These are phyloP conservation scores for Enteromius unitaeniatus DNA, from an alignment of 2,797 vertebrate species.

Conservation along the genomic window DNA sequence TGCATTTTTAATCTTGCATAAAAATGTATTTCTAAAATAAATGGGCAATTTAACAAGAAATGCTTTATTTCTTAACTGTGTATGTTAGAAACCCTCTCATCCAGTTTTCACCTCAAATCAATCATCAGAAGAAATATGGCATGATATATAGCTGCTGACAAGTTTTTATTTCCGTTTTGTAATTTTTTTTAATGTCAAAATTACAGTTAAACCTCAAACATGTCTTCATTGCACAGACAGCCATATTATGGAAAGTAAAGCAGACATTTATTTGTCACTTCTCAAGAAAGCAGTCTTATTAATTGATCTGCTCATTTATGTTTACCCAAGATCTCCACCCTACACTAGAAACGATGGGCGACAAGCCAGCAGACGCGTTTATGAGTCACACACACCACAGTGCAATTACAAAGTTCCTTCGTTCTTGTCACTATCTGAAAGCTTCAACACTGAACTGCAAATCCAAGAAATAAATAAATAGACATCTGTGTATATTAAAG, in stretches of 20 bases:
- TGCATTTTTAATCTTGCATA: not conserved
- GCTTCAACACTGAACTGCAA: not conserved
- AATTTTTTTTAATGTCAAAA: not conserved
- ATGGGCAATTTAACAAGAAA: not conserved
- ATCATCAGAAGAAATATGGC: not conserved
- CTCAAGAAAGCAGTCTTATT: not conserved
- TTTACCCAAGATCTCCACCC: constrained; percentile 18
- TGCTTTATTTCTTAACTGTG: not conserved
- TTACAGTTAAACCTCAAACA: not conserved
- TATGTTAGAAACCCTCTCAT: not conserved
- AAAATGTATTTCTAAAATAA: not conserved
- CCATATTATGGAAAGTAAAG: not conserved
- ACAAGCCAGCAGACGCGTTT: not conserved
- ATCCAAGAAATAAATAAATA: not conserved
- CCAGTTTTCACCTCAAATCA: not conserved
- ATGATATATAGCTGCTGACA: not conserved
- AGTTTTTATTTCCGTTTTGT: not conserved
- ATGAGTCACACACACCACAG: constrained; percentile 8
- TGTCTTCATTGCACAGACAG: not conserved
- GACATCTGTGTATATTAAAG: not conserved
- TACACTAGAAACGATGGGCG: not conserved
- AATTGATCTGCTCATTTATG: not conserved
- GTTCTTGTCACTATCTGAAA: not conserved
- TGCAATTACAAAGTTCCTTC: not conserved
- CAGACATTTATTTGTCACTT: not conserved